Base-by-base conservation (phyloP, 2,797 vertebrate genomes). In the Xenops minutus region DNA sequence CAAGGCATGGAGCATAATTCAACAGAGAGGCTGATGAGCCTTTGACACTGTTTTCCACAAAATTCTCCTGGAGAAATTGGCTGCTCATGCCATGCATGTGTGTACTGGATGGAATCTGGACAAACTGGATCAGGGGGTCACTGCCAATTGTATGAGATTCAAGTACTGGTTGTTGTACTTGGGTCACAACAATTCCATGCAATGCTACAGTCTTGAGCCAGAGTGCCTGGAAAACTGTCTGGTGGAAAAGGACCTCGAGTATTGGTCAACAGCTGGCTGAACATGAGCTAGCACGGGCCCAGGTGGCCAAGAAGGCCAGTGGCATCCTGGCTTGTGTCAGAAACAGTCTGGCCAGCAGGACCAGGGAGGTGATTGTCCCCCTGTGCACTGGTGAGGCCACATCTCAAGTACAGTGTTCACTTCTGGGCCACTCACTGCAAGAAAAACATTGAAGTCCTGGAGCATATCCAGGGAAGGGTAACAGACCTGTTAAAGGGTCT, bases 391-490 rank as follows among this genome's bases (percentile, higher is more conserved):
- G 21, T 23, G 39, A 72, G 39, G 30, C 30, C 41, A 39, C 26
- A 66, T 0, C 46, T 41, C 34, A 41, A 21, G 19, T 41, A 7
- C 1, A 23, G 22, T 14, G 15, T n/a, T 9, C 30, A 29, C 39
- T 48, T 64, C n/a, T 54, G 26, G 22, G 10, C 3, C 18, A 4
- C 39, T 48, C 22, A 27, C 4, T 14, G 34, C 59, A 48, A 27
- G 39, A 24, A 58, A 26, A 19, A 66, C 14, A 17, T 7, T 36
- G n/a, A 80, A 9, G n/a, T 24, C 20, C 52, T 73, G 61, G 13
- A 34, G 13, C 0, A 0, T 1, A 14, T 72, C 58, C 59, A 72
- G 52, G 59, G 66, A 66, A 59, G 22, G 10, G 6, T 26, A 41
- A 20, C 0, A 0, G 39, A 72, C 30, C 15, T 54, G 39, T 12